Conservation (phyloP, 2,113 vertebrate species). For the Leucopsar rothschildi region DNA sequence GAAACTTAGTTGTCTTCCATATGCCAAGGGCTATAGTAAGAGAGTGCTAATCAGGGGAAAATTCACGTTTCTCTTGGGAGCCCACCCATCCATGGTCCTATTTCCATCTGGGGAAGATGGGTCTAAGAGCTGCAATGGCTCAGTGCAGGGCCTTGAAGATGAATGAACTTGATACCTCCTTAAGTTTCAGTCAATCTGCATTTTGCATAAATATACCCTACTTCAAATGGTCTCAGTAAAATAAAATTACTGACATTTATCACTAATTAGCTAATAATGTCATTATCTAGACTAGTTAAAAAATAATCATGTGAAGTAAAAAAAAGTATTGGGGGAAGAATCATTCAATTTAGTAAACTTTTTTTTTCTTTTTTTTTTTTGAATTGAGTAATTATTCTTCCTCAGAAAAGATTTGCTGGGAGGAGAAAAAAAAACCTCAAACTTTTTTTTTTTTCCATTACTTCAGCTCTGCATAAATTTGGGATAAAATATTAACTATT, state of each 20-base stretch:
- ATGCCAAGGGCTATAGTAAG: neutral
- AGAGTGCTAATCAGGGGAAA: neutral
- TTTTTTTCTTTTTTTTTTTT: neutral
- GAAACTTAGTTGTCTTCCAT: neutral
- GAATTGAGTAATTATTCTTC: neutral
- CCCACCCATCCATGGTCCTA: no score
- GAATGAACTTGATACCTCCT: neutral
- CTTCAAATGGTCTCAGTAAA: slow-evolving; percentile 28
- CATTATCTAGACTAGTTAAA: slow-evolving; percentile 32
- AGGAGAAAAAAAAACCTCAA: neutral
- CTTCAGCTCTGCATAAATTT: neutral
- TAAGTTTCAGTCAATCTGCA: neutral
- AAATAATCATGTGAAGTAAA: neutral
- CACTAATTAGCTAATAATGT: slow-evolving; percentile 58
- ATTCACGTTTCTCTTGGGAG: neutral
- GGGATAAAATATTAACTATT: slow-evolving; percentile 17
- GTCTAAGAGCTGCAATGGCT: fast-evolving
- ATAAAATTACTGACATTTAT: slow-evolving; percentile 60
- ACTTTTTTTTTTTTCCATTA: neutral
- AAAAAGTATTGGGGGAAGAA: slow-evolving; percentile 1
- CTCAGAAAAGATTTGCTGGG: neutral
- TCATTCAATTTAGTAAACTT: slow-evolving; percentile 24
- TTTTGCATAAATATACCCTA: neutral
- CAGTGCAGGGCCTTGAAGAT: neutral
- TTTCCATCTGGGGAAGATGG: neutral